Evolutionary conservation across 2,797 vertebrate genomes (phyloP).

Genomic region (Zalophus californianus): DNA sequence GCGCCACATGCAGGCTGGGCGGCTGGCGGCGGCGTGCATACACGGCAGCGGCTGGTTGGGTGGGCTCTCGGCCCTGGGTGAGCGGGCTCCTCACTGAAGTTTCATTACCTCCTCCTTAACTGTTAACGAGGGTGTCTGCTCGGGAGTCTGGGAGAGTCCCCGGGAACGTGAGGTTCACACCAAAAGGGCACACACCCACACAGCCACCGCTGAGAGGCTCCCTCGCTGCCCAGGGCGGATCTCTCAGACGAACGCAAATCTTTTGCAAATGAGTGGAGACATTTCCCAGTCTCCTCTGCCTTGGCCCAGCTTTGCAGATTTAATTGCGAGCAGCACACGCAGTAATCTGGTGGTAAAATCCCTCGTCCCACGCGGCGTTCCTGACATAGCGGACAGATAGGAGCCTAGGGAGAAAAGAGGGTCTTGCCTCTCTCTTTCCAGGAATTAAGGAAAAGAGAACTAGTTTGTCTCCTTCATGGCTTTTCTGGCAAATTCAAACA

Average conservation of each 20-base stretch:
- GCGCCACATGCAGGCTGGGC: fast-evolving
- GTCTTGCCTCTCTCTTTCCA: background rate
- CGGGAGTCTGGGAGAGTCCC: background rate
- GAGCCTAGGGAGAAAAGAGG: background rate
- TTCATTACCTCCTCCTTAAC: background rate
- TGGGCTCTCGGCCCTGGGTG: fast-evolving
- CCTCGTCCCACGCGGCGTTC: fast-evolving
- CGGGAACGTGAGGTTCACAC: background rate
- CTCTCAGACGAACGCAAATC: background rate
- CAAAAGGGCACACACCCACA: background rate
- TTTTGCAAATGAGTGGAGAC: slow-evolving; percentile 52
- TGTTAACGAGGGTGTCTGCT: background rate
- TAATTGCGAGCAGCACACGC: slow-evolving; percentile 40
- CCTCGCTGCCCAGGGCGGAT: background rate
- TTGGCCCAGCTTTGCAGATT: slow-evolving; percentile 1
- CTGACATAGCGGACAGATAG: background rate
- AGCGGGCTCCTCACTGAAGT: background rate
- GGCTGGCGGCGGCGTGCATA: fast-evolving
- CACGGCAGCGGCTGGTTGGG: fast-evolving
- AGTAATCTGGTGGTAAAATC: background rate
- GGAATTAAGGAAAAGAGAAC: background rate
- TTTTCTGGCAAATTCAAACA: slow-evolving; percentile 59
- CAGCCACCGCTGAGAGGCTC: background rate
- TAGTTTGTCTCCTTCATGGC: background rate
- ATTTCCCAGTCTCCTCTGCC: background rate